Conservation (phyloP, 2,797 vertebrate species). For the Morus bassanus region DNA sequence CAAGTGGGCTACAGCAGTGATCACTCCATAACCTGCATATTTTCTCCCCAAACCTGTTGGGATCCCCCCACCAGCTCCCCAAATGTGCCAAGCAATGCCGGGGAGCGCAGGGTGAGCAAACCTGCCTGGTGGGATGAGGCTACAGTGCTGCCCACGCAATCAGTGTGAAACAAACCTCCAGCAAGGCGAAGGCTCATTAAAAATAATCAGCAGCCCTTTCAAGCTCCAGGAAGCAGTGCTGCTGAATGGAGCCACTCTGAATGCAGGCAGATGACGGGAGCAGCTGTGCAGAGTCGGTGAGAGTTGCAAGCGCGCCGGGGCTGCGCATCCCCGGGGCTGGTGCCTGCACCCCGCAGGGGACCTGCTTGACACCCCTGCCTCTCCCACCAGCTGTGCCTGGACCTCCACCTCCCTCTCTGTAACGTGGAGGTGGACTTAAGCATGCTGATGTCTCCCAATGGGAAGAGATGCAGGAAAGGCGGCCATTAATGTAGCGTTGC, state of each 20-base stretch:
- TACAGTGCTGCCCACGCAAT: not conserved
- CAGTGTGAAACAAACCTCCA: not conserved
- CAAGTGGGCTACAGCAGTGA: not conserved
- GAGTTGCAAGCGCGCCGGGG: accelerated
- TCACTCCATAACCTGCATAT: accelerated
- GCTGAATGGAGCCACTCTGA: not conserved
- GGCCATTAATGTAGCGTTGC: accelerated
- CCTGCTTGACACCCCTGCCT: not conserved
- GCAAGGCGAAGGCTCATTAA: not conserved
- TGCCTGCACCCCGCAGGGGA: not conserved
- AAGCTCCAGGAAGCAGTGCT: not conserved
- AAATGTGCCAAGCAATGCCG: accelerated
- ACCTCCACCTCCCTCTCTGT: not conserved
- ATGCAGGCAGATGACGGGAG: not conserved
- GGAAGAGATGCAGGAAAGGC: not conserved
- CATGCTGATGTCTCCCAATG: accelerated
- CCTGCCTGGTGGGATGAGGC: not conserved
- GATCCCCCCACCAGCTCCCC: not conserved
- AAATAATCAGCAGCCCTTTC: not conserved
- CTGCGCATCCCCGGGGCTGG: accelerated
- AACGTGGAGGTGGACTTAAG: not conserved
- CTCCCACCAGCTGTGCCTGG: not conserved
- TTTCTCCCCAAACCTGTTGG: not conserved
- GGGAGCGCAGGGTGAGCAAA: accelerated
- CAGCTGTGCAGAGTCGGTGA: not conserved